Percentiles rank a stretch among this genome's conserved stretches.
Evolutionary conservation across 53 echinoderm and acorn worm genomes (phyloP).

Genomic region (Holothuria scabra): DNA sequence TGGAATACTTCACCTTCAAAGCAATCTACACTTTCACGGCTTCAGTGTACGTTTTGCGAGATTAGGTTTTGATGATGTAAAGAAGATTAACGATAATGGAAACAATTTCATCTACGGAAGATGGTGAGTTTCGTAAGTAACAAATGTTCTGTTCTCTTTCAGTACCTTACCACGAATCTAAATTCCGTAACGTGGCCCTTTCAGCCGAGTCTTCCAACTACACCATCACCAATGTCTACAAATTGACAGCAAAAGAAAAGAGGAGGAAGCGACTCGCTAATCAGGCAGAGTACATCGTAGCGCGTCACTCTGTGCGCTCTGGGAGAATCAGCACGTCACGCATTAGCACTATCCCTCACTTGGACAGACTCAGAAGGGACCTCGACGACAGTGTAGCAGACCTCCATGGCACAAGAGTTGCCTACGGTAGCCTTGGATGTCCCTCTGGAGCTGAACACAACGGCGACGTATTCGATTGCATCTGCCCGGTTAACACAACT

Average conservation of each 20-base stretch:
- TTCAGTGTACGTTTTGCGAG: no score
- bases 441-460: conserved; percentile 61
- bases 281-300: conserved; percentile 18
- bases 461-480: conserved; percentile 58
- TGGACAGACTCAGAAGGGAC: conserved; percentile 52
- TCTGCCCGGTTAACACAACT: conserved; percentile 57
- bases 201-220: conserved; percentile 65
- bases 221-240: conserved; percentile 76
- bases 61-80: no score
- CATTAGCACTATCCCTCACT: conserved; percentile 7
- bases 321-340: background rate
- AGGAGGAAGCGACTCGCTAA: conserved; percentile 43
- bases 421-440: conserved; percentile 63
- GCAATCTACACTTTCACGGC: no score
- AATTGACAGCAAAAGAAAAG: conserved; percentile 42
- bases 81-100: no score
- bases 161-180: conserved; percentile 75
- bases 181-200: conserved; percentile 70
- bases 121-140: no score
- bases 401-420: conserved; percentile 50
- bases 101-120: no score
- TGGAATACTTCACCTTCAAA: no score
- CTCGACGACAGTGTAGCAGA: conserved; percentile 61
- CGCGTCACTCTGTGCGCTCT: conserved; percentile 41
- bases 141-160: background rate